These are phyloP conservation scores for Phenacoccus solenopsis DNA, from an alignment of 1,140 invertebrate genomes.

Conservation along the genomic window DNA sequence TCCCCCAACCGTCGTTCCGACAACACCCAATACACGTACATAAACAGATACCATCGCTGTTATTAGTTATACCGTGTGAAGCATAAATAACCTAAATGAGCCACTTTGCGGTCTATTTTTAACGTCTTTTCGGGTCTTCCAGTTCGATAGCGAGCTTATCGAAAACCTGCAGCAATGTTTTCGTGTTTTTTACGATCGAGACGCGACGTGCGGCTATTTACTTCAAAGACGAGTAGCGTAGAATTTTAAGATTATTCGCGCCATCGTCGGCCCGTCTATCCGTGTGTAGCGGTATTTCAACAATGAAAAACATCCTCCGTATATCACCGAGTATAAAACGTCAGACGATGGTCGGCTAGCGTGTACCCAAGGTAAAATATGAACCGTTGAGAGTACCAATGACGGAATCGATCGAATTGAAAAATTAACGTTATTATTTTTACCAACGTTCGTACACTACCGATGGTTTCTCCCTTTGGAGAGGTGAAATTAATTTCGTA, in stretches of 20 bases:
- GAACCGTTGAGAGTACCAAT: background rate
- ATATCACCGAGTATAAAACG: no score
- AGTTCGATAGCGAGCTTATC: no score
- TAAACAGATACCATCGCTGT: background rate
- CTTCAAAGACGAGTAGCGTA: background rate
- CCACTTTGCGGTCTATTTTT: constrained; percentile 1
- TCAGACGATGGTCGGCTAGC: no score
- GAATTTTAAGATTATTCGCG: no score
- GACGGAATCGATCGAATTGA: background rate
- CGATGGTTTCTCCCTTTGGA: no score
- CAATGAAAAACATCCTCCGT: no score
- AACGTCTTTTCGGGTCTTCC: background rate
- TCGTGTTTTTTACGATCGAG: no score
- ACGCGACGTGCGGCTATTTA: background rate
- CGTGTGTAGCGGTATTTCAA: no score
- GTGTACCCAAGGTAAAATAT: no score
- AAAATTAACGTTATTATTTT: background rate
- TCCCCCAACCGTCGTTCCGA: background rate
- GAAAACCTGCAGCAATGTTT: no score
- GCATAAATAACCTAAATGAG: background rate
- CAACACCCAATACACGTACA: background rate
- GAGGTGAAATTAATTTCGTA: background rate
- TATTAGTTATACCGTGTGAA: background rate
- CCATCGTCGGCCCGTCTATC: no score
- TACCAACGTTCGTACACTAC: background rate